These are phyloP conservation scores for Triplophysa bombifrons DNA, from an alignment of 2,797 vertebrate species.

Conservation along the genomic window DNA sequence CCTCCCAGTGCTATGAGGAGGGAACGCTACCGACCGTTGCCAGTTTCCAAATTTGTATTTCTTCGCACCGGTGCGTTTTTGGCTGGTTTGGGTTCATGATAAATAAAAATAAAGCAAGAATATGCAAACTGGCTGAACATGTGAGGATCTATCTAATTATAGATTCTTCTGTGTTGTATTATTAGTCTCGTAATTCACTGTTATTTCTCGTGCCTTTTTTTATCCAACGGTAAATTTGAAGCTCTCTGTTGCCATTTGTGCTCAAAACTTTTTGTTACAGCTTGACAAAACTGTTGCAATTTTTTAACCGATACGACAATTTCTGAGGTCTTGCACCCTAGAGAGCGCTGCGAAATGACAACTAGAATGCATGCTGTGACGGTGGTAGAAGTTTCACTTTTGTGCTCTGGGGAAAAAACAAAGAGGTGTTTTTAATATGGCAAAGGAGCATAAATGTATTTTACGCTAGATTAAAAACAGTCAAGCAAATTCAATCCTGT, in stretches of 20 bases:
- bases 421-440: background rate
- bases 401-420: background rate
- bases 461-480: background rate
- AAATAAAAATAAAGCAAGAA: conserved; percentile 30
- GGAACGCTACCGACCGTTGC: conserved; percentile 11
- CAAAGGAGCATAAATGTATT: background rate
- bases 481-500: background rate
- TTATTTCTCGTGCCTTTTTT: background rate
- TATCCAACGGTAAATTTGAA: background rate
- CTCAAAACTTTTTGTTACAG: background rate
- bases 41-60: conserved; percentile 43
- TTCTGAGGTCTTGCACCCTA: background rate
- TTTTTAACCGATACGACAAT: background rate
- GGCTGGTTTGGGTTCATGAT: conserved; percentile 21
- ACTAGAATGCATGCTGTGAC: background rate
- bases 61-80: conserved; percentile 29
- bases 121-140: conserved; percentile 7
- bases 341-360: background rate
- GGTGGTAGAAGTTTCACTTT: background rate
- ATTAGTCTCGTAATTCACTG: background rate
- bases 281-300: conserved; percentile 15
- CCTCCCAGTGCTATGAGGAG: conserved; percentile 35
- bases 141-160: conserved; percentile 19
- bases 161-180: background rate
- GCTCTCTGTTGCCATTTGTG: conserved; percentile 17